Conservation (phyloP, 2,888 invertebrate genomes). For the Schizaphis graminum region DNA sequence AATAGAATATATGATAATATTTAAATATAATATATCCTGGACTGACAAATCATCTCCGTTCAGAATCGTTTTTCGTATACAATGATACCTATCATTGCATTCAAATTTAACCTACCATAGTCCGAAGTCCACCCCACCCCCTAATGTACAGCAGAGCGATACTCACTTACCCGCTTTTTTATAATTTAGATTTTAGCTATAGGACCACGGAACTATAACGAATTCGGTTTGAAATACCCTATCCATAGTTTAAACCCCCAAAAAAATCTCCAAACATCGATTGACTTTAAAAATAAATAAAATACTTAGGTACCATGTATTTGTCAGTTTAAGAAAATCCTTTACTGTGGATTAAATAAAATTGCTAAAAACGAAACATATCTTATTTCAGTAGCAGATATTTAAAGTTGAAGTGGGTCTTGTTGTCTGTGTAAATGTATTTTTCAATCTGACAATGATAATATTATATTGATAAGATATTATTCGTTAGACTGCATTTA, state of each 20-base stretch:
- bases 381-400: neutral
- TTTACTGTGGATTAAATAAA: neutral
- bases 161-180: too few species aligned
- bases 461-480: neutral
- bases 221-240: neutral
- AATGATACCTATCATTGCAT: too few species aligned
- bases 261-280: neutral
- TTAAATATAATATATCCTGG: too few species aligned
- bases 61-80: too few species aligned
- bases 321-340: constrained; percentile 2
- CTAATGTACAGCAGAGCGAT: too few species aligned
- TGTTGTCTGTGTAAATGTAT: neutral
- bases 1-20: too few species aligned
- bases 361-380: neutral
- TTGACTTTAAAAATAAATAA: neutral
- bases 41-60: too few species aligned
- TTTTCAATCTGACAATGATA: neutral
- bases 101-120: too few species aligned
- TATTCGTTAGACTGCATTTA: neutral
- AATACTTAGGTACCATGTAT: neutral
- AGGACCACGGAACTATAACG: neutral
- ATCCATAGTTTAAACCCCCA: neutral
- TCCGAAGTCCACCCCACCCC: too few species aligned
- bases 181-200: too few species aligned
- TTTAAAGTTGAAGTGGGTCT: neutral